Base-by-base conservation (phyloP, 2,888 invertebrate genomes). In the Limenitis camilla region DNA sequence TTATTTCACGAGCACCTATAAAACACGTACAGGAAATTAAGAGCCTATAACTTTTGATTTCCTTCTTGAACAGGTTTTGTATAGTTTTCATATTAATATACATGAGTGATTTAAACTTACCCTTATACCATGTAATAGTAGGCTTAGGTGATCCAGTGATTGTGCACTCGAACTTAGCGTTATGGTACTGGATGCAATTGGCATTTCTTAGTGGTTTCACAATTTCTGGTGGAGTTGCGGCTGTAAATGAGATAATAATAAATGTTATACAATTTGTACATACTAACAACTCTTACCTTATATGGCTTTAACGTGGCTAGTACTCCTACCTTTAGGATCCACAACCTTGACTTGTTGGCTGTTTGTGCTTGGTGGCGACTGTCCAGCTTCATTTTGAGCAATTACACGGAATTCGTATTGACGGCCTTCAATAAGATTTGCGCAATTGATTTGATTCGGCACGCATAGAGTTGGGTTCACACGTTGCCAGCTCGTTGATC, bases 381-480 rank as follows among this genome's bases (percentile, higher is more conserved):
- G 76, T 0, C 99, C 99, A 7, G 98, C 98, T 62, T 94, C 94
- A 74, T 99, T 99, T 78, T 97, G 97, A 1, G 99, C 99, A 67
- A 95, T 95, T 9, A 99, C 94, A 19, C 98, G 90, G 91, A 99
- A 99, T 88, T 99, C 99, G 81, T 99, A 99, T 74, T 96, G 95
- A 10, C 98, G 90, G 38, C 97, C 98, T 85, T 99, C 99, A 68
- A 99, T 97, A 35, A 99, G 89, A 85, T 98, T 97, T 55, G 94
- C 90, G 70, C 98, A 94, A 85, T 98, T 99, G 68, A 97, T 93
- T 84, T 96, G 96, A 62, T 93, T 96, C 1, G 97, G 91, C 9
- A 92, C 83, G 71, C 95, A 96, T 44, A 96, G 90, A 0, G 91
- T 82, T 0, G 92, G 90, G 78, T 96, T 96, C 39, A 97, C 95